Evolutionary conservation across 2,797 vertebrate genomes (phyloP).

Genomic region (Odontamblyopus rebecca): DNA sequence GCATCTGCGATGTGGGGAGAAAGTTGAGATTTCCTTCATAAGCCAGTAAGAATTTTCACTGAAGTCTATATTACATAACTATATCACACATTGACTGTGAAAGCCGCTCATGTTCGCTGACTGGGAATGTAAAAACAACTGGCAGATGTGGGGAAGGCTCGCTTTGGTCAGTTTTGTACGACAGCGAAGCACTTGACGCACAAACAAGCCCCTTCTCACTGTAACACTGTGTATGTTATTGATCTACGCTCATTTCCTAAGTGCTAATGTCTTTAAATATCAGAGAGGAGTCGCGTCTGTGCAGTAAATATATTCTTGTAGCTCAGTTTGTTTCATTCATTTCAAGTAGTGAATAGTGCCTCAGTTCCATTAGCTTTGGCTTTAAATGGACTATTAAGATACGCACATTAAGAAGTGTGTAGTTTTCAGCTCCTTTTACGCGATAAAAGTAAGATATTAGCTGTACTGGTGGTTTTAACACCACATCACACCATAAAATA

Average conservation of each 20-base stretch:
- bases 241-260: neutral
- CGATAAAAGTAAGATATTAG: no score
- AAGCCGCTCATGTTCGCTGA: slow-evolving; percentile 14
- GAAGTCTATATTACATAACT: slow-evolving; percentile 19
- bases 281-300: neutral
- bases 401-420: no score
- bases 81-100: slow-evolving; percentile 13
- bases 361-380: neutral
- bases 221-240: neutral
- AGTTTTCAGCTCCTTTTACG: no score
- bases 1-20: slow-evolving; percentile 29
- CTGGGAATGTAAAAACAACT: slow-evolving; percentile 5
- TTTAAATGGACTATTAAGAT: neutral
- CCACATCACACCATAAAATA: no score
- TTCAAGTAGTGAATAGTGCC: neutral
- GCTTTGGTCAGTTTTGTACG: neutral
- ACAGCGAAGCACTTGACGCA: neutral
- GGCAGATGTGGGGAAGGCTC: neutral
- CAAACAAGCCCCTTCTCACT: slow-evolving; percentile 1
- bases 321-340: neutral
- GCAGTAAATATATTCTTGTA: neutral
- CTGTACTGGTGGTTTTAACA: no score
- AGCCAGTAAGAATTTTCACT: slow-evolving; percentile 23
- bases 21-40: slow-evolving; percentile 25
- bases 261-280: slow-evolving; percentile 3